Base-by-base conservation (phyloP, 2,113 vertebrate genomes). In the Phainopepla nitens region DNA sequence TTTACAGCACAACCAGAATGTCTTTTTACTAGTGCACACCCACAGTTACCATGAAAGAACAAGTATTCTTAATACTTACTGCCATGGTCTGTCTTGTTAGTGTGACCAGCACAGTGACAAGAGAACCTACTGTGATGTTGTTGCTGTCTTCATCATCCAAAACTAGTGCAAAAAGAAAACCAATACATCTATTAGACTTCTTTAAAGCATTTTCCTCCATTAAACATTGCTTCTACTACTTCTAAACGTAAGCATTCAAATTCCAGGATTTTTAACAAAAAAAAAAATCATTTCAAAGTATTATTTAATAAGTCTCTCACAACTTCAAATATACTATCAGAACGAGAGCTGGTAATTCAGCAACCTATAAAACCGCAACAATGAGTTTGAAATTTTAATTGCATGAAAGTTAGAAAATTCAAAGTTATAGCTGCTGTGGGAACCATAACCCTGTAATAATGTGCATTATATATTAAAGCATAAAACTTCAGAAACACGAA, bases 101-200 rank as follows among this genome's bases (percentile, higher is more conserved):
- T 25, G 98, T 99, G 86, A 99, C 99, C 9, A 99, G 98, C 77
- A 99, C 99, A 56, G 99, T 99, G 92, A 99, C 99, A 36, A 99
- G 98, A 53, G 99, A 99, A 73, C 99, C 99, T 58, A 99, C 99
- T 82, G 99, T 99, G 95, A 99, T 99, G 95, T 99, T 99, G 97
- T 99, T 99, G 98, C 99, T 99, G 94, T 99, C 99, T 97, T 99
- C 99, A 94, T 99, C 99, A 96, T 99, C 99, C 95, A 99, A 97
- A 73, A 99, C 99, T 99, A 87, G 92, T 6, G 45, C 9, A 49
- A 92, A 83, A 92, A 45, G 41, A 70, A 96, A 81, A 89, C 35
- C 8, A 90, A 93, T 7, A 44, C 10, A 73, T 81, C 27, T 62
- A 62, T 91, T 79, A 94, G 71, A 76, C 5, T 15, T 85, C 29